These are phyloP conservation scores for Pantherophis guttatus DNA, from an alignment of 2,113 vertebrate species.

Conservation along the genomic window DNA sequence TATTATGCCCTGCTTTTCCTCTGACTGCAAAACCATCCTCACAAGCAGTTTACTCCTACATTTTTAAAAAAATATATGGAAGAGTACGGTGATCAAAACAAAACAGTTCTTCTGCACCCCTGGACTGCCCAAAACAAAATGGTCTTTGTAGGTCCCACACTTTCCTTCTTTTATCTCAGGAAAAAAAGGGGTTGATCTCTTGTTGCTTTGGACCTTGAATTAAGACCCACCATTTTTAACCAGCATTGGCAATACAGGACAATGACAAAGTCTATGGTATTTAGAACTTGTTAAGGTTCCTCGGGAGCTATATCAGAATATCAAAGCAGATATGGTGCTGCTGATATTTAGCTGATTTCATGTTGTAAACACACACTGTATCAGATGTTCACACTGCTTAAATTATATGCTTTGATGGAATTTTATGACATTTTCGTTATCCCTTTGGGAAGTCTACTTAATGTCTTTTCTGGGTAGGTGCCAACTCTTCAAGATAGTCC, in stretches of 20 bases:
- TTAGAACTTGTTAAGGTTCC: neutral
- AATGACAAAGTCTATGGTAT: neutral
- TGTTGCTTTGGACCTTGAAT: neutral
- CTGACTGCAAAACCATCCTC: neutral
- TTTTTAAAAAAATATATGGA: no score
- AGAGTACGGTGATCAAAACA: no score
- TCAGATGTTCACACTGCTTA: neutral
- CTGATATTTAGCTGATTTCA: neutral
- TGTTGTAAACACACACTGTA: neutral
- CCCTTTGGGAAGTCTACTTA: neutral
- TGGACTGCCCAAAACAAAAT: no score
- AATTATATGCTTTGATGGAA: neutral
- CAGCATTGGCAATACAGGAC: neutral
- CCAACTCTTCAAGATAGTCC: neutral
- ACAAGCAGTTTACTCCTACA: neutral
- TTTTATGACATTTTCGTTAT: neutral
- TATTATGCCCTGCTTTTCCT: neutral
- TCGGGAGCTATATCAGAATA: neutral
- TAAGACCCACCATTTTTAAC: neutral
- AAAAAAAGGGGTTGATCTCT: no score
- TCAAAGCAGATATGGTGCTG: neutral
- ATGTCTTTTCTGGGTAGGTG: neutral
- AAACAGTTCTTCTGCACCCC: no score
- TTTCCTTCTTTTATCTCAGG: no score
- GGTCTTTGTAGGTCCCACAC: no score